Evolutionary conservation across 2,888 invertebrate species (phyloP).

Genomic region (Ochlodes sylvanus): DNA sequence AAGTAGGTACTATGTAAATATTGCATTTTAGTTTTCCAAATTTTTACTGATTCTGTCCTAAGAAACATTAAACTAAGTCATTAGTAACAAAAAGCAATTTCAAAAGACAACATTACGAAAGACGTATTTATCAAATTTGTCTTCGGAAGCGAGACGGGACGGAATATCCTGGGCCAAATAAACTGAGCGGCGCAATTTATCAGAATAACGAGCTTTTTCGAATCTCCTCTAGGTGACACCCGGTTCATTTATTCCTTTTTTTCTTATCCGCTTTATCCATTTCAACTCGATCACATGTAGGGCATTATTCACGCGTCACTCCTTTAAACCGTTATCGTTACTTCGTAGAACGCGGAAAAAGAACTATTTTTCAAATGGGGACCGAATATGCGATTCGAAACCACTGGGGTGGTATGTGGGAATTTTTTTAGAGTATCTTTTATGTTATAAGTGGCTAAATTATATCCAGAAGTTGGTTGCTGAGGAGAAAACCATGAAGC

Average conservation of each 20-base stretch:
- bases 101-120: conserved; percentile 27
- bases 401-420: conserved; percentile 15
- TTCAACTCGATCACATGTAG: conserved; percentile 77
- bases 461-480: too few relatives aligned
- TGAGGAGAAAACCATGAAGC: too few relatives aligned
- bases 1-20: too few relatives aligned
- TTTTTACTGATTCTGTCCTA: background rate
- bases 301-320: conserved; percentile 71
- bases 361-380: conserved; percentile 68
- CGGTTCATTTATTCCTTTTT: conserved; percentile 79
- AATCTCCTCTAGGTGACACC: conserved; percentile 79
- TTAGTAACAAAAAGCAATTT: conserved; percentile 22
- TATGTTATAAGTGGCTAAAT: background rate
- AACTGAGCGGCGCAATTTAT: conserved; percentile 75
- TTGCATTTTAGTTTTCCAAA: background rate
- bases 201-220: conserved; percentile 80
- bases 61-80: conserved; percentile 19
- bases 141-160: conserved; percentile 53
- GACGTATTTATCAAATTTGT: conserved; percentile 53
- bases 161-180: conserved; percentile 65
- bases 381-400: conserved; percentile 17
- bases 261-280: conserved; percentile 68
- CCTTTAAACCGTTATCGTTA: conserved; percentile 73
- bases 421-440: background rate
- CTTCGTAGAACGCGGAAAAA: conserved; percentile 69